Base-by-base conservation (phyloP, 1,140 invertebrate genomes). In the Sesamia nonagrioides region DNA sequence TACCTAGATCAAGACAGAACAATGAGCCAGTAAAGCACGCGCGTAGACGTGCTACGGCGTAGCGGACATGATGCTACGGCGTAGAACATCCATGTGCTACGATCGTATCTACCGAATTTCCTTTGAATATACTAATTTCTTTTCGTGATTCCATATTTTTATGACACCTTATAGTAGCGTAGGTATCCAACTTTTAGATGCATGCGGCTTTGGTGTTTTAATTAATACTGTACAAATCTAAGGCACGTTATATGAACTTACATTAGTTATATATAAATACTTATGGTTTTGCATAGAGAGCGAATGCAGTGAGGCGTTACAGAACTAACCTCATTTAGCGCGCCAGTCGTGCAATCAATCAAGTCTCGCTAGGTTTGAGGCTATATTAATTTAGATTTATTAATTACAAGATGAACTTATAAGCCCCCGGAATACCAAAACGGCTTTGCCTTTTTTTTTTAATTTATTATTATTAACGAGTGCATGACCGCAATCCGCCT, bases 311-410 rank as follows among this genome's bases (percentile, higher is more conserved):
- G 63, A 68, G 42, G 18, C 63, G 42, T 68, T 42, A 48, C 21
- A 27, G 4, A 68, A 68, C 63, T 50, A 45, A 68, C 63, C 63
- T 50, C 63, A 50, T 50, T 68, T 48, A 68, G 63, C 17, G 37
- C 35, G 60, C 33, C 37, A 17, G 63, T 27, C 18, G 42, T 48
- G 63, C 63, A 68, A 68, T 68, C 63, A 68, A 68, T 68, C 63
- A 68, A 27, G 42, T 50, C 40, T 4, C 8, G 18, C 18, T 27
- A 11, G 27, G 21, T 33, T 63, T 42, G 8, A 48, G 1, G 5
- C n/a, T 35, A n/a, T 66, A 18, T 45, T 50, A n/a, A 50, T 50
- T 13, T 50, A 50, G 45, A 5, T n/a, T 50, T n/a, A 45, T 45
- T 11, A 15, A 50, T 40, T 40, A n/a, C n/a, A n/a, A n/a, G n/a